Percentiles rank a stretch among this genome's conserved stretches.
phyloP scores from a whole-genome alignment of 2,113 vertebrate genomes.

The Fulmarus glacialis region DNA sequence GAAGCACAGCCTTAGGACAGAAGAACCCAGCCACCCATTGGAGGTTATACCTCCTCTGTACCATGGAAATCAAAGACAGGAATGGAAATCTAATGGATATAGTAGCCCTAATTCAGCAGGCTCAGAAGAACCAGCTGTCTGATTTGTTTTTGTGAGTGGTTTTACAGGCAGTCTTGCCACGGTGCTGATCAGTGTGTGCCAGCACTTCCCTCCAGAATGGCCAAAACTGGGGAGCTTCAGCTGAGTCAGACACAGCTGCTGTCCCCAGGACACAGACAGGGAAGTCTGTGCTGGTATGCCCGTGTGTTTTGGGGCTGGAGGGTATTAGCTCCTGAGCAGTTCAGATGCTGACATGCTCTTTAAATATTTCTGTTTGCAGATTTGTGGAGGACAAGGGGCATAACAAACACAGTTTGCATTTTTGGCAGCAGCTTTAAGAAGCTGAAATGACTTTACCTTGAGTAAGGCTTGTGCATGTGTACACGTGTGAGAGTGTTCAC shows the following conservation, averaged over 20 bases:
- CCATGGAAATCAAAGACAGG: constrained; percentile 17
- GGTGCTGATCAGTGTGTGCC: background rate
- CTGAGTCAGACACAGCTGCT: background rate
- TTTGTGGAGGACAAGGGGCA: background rate
- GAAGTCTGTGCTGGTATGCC: background rate
- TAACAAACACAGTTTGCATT: background rate
- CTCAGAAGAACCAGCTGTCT: background rate
- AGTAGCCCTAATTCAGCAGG: background rate
- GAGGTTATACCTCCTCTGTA: background rate
- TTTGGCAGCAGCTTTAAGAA: background rate
- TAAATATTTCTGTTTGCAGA: background rate
- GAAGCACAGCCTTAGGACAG: background rate
- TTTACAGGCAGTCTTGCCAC: background rate
- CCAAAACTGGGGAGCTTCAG: background rate
- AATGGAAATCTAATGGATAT: background rate
- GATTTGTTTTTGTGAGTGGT: background rate
- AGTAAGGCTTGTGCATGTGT: background rate
- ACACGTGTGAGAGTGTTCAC: background rate
- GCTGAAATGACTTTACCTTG: background rate
- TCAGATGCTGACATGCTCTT: background rate
- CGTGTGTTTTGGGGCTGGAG: background rate
- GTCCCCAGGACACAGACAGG: background rate
- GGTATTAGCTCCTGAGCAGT: background rate
- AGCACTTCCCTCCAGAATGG: background rate
- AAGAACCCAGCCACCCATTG: background rate